Percentiles rank a stretch among this genome's conserved stretches.
phyloP scores from a whole-genome alignment of 2,797 vertebrate species.

The Macropodus opercularis region DNA sequence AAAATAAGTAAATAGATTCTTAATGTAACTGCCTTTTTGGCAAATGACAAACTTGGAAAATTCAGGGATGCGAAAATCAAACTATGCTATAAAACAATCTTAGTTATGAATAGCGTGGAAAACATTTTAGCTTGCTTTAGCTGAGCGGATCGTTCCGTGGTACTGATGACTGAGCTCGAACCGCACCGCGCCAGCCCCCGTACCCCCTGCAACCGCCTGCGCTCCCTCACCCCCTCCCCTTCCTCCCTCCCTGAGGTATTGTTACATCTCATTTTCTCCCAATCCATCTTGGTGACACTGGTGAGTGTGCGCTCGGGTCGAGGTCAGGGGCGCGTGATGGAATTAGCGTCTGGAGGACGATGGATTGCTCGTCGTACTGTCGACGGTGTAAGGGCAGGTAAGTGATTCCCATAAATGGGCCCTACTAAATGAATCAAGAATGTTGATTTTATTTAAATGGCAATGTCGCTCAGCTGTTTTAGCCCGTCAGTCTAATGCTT shows the following conservation, averaged over 20 bases:
- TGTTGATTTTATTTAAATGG: constrained; percentile 15
- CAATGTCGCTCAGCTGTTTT: neutral
- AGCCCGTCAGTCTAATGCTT: neutral
- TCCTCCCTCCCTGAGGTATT: constrained; percentile 28
- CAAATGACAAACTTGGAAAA: too few species aligned
- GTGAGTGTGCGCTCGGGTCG: constrained; percentile 49
- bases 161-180: constrained; percentile 42
- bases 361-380: constrained; percentile 53
- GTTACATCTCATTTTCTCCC: constrained; percentile 65
- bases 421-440: constrained; percentile 27
- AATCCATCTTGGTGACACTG: constrained; percentile 65
- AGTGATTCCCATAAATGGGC: constrained; percentile 23
- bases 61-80: too few species aligned
- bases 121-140: too few species aligned
- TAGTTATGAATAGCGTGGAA: too few species aligned
- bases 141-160: too few species aligned
- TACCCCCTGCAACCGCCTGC: neutral
- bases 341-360: constrained; percentile 63
- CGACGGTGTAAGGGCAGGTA: constrained; percentile 25
- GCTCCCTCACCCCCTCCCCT: constrained; percentile 7
- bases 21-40: too few species aligned
- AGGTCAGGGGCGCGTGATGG: constrained; percentile 52
- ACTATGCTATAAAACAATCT: too few species aligned
- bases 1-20: too few species aligned
- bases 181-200: neutral